phyloP scores from a whole-genome alignment of 1,140 invertebrate species.

The Solenopsis fugax region DNA sequence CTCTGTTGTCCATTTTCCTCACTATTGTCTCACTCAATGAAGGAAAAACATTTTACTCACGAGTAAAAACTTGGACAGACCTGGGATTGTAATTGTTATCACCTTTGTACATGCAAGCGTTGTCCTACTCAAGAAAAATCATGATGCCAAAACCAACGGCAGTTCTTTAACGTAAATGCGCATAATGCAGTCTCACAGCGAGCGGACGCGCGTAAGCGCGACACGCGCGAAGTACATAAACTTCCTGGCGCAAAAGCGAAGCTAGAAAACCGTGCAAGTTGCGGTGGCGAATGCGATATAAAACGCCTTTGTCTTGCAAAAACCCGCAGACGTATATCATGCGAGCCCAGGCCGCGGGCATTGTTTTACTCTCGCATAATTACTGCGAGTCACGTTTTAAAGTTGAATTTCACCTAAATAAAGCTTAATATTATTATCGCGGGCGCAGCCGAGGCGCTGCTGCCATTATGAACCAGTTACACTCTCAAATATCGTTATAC shows the following conservation, averaged over 20 bases:
- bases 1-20: neutral
- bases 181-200: conserved; percentile 47
- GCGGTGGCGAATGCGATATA: conserved; percentile 78
- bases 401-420: conserved; percentile 86
- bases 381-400: conserved; percentile 86
- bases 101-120: neutral
- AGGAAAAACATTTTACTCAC: neutral
- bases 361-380: conserved; percentile 86
- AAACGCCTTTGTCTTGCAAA: conserved; percentile 84
- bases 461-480: conserved; percentile 81
- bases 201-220: conserved; percentile 67
- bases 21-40: neutral
- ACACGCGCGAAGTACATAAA: conserved; percentile 66
- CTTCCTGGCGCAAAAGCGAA: conserved; percentile 67
- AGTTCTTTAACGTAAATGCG: conserved; percentile 67
- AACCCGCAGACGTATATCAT: conserved; percentile 83
- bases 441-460: conserved; percentile 68
- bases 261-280: conserved; percentile 66
- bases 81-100: neutral
- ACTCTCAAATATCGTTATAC: conserved; percentile 84
- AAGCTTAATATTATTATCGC: conserved; percentile 87
- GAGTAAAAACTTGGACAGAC: neutral
- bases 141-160: conserved; percentile 52
- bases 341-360: conserved; percentile 82
- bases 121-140: conserved; percentile 3